These are phyloP conservation scores for Chiloscyllium plagiosum DNA, from an alignment of 2,113 vertebrate genomes.

Conservation along the genomic window DNA sequence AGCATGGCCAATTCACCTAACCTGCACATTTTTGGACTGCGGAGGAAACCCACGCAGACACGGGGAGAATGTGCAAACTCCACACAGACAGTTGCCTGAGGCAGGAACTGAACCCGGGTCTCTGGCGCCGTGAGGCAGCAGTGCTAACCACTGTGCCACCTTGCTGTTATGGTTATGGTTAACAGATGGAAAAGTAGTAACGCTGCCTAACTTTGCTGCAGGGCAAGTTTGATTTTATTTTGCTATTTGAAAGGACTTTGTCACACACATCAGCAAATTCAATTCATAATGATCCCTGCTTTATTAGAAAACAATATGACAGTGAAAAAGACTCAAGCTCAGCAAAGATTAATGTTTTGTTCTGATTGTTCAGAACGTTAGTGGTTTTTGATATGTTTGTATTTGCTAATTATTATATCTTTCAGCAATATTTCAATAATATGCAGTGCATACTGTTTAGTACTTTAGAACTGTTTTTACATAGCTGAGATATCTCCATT, in stretches of 20 bases:
- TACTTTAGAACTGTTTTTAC: neutral
- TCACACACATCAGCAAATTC: neutral
- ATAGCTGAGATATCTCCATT: neutral
- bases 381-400: neutral
- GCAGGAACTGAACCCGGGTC: no score
- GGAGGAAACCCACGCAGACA: no score
- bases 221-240: neutral
- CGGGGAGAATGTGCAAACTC: no score
- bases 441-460: neutral
- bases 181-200: neutral
- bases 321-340: neutral
- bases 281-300: neutral
- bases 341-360: neutral
- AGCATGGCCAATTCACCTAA: no score
- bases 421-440: neutral
- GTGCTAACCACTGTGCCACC: no score
- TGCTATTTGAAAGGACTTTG: neutral
- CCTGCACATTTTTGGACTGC: no score
- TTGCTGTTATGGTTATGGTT: neutral
- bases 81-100: no score
- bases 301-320: neutral
- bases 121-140: no score
- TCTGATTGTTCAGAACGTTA: neutral
- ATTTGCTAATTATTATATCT: conserved; percentile 2
- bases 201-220: neutral